A percentile compares a stretch with the other conserved stretches of the same genome.
phyloP scores from a whole-genome alignment of 1,140 invertebrate species.

The Papilio polytes region DNA sequence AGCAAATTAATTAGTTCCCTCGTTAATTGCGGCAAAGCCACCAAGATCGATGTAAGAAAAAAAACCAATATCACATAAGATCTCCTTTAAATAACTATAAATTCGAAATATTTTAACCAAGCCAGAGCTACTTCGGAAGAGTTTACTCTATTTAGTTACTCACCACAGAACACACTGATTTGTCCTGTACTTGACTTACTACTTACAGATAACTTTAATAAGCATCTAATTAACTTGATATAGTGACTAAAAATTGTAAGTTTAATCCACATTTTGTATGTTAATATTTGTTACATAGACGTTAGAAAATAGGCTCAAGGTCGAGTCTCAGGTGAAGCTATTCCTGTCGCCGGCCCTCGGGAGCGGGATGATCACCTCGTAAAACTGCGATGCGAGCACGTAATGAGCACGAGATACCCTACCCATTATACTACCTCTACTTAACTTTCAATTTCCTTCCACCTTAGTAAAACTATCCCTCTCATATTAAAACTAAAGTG shows the following conservation, averaged over 20 bases:
- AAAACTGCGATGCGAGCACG: not conserved
- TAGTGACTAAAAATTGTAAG: not conserved
- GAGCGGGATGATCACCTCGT: conserved; percentile 8
- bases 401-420: conserved; percentile 11
- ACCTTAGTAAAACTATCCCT: not conserved
- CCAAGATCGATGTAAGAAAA: conserved; percentile 33
- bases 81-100: not conserved
- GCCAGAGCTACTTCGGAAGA: too few relatives aligned
- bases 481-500: not conserved
- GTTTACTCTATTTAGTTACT: too few relatives aligned
- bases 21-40: conserved; percentile 14
- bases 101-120: too few relatives aligned
- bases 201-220: too few relatives aligned
- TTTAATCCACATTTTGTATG: not conserved
- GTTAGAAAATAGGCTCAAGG: not conserved
- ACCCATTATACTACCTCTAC: not conserved
- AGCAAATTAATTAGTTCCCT: conserved; percentile 35
- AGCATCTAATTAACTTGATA: too few relatives aligned
- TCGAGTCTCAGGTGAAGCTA: conserved; percentile 12
- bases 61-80: not conserved
- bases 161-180: too few relatives aligned
- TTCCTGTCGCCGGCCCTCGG: not conserved
- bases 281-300: not conserved
- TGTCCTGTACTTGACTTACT: too few relatives aligned
- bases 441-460: conserved; percentile 14